phyloP scores from a whole-genome alignment of 2,888 invertebrate genomes.

The Danaus chrysippus region DNA sequence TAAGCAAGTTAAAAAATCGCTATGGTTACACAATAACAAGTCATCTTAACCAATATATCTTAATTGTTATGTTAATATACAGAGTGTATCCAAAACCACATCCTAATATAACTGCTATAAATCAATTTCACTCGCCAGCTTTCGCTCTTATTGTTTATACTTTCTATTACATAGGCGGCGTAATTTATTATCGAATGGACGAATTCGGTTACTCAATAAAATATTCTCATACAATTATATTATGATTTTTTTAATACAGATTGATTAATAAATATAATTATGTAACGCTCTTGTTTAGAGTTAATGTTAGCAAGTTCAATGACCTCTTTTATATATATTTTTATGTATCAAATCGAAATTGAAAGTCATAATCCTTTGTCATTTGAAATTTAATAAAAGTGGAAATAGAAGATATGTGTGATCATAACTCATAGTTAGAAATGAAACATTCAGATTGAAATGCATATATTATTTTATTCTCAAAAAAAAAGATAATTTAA shows the following conservation, averaged over 20 bases:
- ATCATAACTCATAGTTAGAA: too few species aligned
- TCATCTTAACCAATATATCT: constrained; percentile 61
- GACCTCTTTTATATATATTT: too few species aligned
- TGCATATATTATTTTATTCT: too few species aligned
- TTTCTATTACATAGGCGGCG: constrained; percentile 62
- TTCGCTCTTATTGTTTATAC: constrained; percentile 78
- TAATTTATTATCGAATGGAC: constrained; percentile 64
- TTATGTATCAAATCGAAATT: too few species aligned
- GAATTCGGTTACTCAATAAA: constrained; percentile 60
- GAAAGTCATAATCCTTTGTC: too few species aligned
- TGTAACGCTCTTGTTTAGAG: constrained; percentile 1
- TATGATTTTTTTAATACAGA: constrained; percentile 1
- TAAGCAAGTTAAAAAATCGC: constrained; percentile 14
- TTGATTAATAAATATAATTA: constrained; percentile 7
- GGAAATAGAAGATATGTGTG: too few species aligned
- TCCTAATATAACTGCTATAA: constrained; percentile 58
- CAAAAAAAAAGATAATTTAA: too few species aligned
- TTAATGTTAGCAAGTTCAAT: neutral
- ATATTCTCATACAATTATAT: constrained; percentile 11
- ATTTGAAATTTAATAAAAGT: too few species aligned
- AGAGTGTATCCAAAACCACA: constrained; percentile 71
- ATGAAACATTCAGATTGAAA: too few species aligned
- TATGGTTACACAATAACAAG: constrained; percentile 45
- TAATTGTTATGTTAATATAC: constrained; percentile 75
- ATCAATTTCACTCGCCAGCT: constrained; percentile 75